Conservation (phyloP, 2,113 vertebrate genomes). For the Chionis minor region DNA sequence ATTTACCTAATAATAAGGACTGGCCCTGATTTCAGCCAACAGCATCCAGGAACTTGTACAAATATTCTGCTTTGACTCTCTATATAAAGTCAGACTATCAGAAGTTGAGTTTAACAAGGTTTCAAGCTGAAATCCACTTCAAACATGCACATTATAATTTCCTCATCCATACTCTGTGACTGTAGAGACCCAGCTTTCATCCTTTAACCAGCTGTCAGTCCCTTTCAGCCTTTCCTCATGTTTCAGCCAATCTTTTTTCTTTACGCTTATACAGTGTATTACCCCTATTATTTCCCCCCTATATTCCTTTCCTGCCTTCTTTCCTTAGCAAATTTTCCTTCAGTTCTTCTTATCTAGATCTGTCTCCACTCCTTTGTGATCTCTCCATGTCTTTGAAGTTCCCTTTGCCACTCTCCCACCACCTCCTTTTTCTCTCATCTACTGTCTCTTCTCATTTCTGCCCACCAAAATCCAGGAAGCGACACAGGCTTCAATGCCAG, state of each 20-base stretch:
- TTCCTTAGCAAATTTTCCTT: not conserved
- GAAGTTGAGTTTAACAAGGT: not conserved
- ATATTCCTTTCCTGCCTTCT: not conserved
- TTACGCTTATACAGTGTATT: not conserved
- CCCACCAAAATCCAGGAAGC: not conserved
- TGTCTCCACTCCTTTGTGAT: not conserved
- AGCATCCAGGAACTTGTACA: not conserved
- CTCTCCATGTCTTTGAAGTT: not conserved
- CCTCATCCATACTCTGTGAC: not conserved
- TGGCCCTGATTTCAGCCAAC: not conserved
- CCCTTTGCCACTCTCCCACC: not conserved
- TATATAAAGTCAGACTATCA: not conserved
- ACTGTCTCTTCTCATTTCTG: not conserved
- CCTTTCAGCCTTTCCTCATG: not conserved
- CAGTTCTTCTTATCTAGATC: not conserved
- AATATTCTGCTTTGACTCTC: not conserved
- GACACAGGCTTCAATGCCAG: fast-evolving
- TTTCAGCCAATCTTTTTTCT: not conserved
- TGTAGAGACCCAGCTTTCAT: not conserved
- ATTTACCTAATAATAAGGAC: not conserved
- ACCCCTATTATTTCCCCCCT: not conserved
- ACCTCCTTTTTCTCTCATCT: not conserved
- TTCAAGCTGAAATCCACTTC: not conserved
- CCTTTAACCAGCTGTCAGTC: not conserved
- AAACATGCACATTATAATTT: not conserved